Evolutionary conservation across 2,888 invertebrate genomes (phyloP).

Genomic region (Nemoura dubitans): DNA sequence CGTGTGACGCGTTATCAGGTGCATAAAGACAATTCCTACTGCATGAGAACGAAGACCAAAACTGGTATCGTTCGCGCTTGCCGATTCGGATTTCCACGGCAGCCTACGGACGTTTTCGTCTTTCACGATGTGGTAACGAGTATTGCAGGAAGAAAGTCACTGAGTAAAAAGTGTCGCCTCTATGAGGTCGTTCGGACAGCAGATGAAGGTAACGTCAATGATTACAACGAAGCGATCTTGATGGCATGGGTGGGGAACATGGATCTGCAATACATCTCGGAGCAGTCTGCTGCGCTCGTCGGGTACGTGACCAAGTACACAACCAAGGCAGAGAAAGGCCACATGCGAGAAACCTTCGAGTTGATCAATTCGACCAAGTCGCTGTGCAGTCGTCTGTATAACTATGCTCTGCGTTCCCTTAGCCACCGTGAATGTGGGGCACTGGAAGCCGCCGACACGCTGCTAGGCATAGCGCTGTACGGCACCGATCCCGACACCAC

Average conservation of each 20-base stretch:
- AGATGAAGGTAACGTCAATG: conserved; percentile 51
- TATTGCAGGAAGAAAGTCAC: neutral
- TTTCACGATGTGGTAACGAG: neutral
- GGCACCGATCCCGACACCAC: conserved; percentile 56
- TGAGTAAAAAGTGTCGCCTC: conserved; percentile 52
- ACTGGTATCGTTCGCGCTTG: neutral
- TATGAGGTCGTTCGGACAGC: conserved; percentile 54
- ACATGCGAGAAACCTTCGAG: conserved; percentile 52
- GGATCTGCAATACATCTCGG: conserved; percentile 52
- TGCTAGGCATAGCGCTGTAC: conserved; percentile 55
- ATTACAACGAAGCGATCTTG: conserved; percentile 53
- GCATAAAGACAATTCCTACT: conserved; percentile 55
- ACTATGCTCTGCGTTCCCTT: conserved; percentile 54
- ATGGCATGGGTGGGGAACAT: conserved; percentile 55
- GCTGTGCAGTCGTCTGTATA: conserved; percentile 54
- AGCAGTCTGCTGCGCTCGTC: conserved; percentile 50
- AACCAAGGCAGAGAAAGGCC: conserved; percentile 55
- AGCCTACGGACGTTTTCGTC: conserved; percentile 51
- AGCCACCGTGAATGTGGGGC: conserved; percentile 56
- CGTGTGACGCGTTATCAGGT: conserved; percentile 52
- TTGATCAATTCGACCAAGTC: conserved; percentile 55
- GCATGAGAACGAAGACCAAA: conserved; percentile 53
- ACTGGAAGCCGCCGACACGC: conserved; percentile 56
- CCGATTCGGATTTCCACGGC: conserved; percentile 54
- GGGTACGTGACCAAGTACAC: conserved; percentile 51